Conservation (phyloP, 2,797 vertebrate genomes). For the Urosaurus nigricauda region DNA sequence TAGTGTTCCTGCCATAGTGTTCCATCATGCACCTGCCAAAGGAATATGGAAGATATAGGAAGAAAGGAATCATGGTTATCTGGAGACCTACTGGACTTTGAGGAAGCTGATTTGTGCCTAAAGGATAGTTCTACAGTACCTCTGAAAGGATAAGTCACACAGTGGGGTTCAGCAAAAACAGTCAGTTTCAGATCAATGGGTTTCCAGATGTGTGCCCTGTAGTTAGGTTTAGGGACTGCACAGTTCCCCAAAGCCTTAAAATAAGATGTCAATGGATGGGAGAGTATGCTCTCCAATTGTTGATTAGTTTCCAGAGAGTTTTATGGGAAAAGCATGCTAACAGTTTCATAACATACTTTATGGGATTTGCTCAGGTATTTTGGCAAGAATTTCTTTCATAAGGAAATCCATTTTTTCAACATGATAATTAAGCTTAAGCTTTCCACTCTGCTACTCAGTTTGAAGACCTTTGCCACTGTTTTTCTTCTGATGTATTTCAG, state of each 20-base stretch:
- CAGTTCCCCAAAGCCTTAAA: neutral
- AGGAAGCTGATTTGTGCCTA: too few species aligned
- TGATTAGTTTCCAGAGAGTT: neutral
- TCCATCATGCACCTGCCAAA: neutral
- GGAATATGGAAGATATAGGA: neutral
- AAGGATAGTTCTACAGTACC: neutral
- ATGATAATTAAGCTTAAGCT: neutral
- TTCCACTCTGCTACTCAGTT: neutral
- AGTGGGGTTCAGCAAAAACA: neutral
- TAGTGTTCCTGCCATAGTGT: neutral
- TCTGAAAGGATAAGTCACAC: neutral
- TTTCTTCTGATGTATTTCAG: too few species aligned
- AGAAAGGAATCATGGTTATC: neutral
- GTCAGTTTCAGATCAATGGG: neutral
- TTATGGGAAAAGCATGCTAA: neutral
- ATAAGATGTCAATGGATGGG: too few species aligned
- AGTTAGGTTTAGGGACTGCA: neutral
- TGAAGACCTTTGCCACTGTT: neutral
- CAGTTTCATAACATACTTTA: neutral
- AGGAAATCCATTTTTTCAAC: neutral
- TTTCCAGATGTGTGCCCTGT: neutral
- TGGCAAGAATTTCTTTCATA: neutral
- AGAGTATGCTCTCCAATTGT: neutral
- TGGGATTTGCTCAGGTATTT: neutral
- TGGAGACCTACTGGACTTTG: too few species aligned